These are phyloP conservation scores for Eustalomyia histrio DNA, from an alignment of 2,888 invertebrate species.

Conservation along the genomic window DNA sequence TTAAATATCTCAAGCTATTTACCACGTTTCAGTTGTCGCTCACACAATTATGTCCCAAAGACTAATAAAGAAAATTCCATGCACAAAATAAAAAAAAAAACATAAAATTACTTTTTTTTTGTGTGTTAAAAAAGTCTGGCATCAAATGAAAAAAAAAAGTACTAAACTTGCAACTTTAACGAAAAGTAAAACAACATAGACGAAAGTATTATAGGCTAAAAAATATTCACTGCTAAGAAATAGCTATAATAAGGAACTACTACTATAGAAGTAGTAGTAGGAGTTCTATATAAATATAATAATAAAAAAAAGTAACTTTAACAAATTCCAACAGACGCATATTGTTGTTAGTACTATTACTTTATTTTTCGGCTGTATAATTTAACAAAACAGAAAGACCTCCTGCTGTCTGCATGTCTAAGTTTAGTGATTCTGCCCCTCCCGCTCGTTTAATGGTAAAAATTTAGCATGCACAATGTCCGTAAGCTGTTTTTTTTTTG, in stretches of 20 bases:
- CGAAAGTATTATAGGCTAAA: slow-evolving; percentile 28
- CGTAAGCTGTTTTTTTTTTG: slow-evolving; percentile 36
- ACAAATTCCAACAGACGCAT: slow-evolving; percentile 37
- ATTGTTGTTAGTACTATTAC: slow-evolving; percentile 16
- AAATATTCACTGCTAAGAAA: background rate
- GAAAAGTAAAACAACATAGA: background rate
- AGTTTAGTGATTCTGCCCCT: slow-evolving; percentile 27
- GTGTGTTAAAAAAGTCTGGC: background rate
- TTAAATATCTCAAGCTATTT: slow-evolving; percentile 5
- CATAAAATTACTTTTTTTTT: background rate
- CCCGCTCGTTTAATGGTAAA: background rate
- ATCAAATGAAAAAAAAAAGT: background rate
- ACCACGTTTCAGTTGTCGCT: slow-evolving; percentile 23
- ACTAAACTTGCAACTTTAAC: background rate
- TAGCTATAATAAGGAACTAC: background rate
- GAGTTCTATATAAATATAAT: background rate
- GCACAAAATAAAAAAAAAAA: background rate
- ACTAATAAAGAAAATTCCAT: slow-evolving; percentile 13
- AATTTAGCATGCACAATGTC: slow-evolving; percentile 24
- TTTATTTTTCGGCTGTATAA: slow-evolving; percentile 19
- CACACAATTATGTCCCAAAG: slow-evolving; percentile 14
- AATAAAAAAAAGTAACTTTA: slow-evolving; percentile 13
- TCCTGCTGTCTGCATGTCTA: slow-evolving; percentile 57
- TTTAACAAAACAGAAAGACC: slow-evolving; percentile 28
- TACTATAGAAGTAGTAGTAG: too few relatives aligned